phyloP scores from a whole-genome alignment of 2,888 invertebrate species.

The Lamellibrachia satsuma region DNA sequence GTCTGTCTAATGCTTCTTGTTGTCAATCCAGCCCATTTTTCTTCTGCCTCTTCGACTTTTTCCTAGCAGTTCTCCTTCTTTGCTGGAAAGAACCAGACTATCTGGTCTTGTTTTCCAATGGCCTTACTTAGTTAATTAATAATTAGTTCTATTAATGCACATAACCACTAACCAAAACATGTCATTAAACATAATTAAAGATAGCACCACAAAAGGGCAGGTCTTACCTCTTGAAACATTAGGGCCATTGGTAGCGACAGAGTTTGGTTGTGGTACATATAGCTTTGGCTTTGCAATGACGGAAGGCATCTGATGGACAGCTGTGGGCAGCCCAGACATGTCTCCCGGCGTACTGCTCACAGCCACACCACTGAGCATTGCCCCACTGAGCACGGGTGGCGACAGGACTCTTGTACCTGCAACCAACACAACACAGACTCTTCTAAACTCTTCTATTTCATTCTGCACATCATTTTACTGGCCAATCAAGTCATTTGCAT shows the following conservation, averaged over 20 bases:
- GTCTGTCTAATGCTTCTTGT: too few relatives aligned
- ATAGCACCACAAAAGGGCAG: neutral
- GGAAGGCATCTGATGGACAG: conserved; percentile 25
- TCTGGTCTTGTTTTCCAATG: too few relatives aligned
- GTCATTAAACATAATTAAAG: neutral
- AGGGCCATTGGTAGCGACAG: neutral
- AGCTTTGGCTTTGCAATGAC: conserved; percentile 28
- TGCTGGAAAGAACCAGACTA: too few relatives aligned
- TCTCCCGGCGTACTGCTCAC: neutral
- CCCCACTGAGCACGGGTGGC: neutral
- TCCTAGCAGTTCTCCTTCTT: too few relatives aligned
- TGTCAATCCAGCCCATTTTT: too few relatives aligned
- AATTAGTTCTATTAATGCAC: neutral
- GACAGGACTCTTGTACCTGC: conserved; percentile 19
- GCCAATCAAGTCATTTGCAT: neutral
- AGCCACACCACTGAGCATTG: neutral
- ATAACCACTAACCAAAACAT: neutral
- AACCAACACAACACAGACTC: neutral
- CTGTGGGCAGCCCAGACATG: neutral
- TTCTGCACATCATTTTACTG: neutral
- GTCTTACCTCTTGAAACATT: neutral
- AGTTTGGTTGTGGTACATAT: neutral
- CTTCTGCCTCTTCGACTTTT: too few relatives aligned
- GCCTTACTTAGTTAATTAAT: neutral
- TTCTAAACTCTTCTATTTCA: neutral